Base-by-base conservation (phyloP, 2,797 vertebrate genomes). In the Botia kubotai region DNA sequence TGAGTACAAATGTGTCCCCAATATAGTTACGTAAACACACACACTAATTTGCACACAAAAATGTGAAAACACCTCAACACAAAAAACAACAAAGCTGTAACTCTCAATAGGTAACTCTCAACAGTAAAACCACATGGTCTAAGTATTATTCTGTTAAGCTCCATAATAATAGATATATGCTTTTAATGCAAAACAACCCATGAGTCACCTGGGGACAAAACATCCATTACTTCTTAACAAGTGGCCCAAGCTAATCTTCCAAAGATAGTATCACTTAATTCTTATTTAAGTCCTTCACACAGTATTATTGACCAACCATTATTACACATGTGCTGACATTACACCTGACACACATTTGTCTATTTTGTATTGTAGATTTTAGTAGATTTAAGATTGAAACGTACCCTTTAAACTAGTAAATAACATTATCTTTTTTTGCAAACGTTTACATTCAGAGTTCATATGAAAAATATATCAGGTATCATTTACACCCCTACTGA, bases 141-240 rank as follows among this genome's bases (percentile, higher is more conserved):
- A 39, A 12, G 43, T 71, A 50, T 60, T 26, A 21, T 75, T 55
- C 57, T 55, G 46, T 36, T 58, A 68, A 75, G 63, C 48, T 72
- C 52, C 33, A 52, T 80, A 81, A 84, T 81, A 70, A 84, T 68
- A 82, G 39, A 79, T 58, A 48, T 29, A 4, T 29, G 74, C 74
- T 81, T 84, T 68, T 69, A 75, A 65, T 60, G 66, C 62, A 84
- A 68, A 83, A 80, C 75, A 81, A 81, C 78, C 74, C 43, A 70
- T 79, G 62, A 82, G 80, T 16, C 46, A 52, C 50, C 29, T 60
- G 57, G 69, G 79, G 82, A 77, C n/a, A 29, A 21, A 83, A 79
- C 78, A 80, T 79, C 46, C 60, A 53, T 55, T 81, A 82, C 74
- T 81, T 77, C 82, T 82, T 74, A 81, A 79, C n/a, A 70, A 72